These are phyloP conservation scores for Pseudochirops corinnae DNA, from an alignment of 2,797 vertebrate genomes.

Conservation along the genomic window DNA sequence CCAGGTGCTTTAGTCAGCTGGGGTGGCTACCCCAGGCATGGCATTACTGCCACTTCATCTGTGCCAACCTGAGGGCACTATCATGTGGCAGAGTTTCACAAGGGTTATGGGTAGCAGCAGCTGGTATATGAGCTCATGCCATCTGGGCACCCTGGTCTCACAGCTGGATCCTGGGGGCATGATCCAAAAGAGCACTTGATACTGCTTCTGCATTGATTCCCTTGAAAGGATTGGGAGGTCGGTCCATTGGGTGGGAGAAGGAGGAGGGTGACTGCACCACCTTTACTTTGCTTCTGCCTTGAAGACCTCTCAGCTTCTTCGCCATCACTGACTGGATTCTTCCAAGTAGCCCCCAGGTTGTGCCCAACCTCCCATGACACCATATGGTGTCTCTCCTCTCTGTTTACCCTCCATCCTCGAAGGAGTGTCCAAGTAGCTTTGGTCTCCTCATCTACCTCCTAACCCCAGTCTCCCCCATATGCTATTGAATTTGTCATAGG, in stretches of 20 bases:
- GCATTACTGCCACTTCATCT: neutral
- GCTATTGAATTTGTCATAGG: neutral
- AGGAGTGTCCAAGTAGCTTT: neutral
- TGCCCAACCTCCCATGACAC: neutral
- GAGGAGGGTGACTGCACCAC: accelerated
- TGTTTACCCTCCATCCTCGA: no score
- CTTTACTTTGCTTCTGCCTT: neutral
- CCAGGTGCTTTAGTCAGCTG: neutral
- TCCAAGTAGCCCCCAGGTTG: neutral
- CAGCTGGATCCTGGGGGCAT: neutral
- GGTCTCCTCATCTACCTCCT: neutral
- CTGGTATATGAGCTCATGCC: neutral
- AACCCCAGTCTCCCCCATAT: neutral
- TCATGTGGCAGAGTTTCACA: neutral
- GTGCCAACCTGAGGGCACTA: neutral
- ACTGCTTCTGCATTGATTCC: neutral
- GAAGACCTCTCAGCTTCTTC: no score
- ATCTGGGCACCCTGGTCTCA: neutral
- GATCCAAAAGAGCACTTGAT: neutral
- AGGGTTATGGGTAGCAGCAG: neutral
- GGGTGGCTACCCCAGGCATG: neutral
- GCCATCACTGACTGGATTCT: neutral
- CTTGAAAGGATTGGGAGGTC: neutral
- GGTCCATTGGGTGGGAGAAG: neutral
- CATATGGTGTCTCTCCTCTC: no score